Evolutionary conservation across 2,113 vertebrate genomes (phyloP).

Genomic region (Notarius quadriscutis): DNA sequence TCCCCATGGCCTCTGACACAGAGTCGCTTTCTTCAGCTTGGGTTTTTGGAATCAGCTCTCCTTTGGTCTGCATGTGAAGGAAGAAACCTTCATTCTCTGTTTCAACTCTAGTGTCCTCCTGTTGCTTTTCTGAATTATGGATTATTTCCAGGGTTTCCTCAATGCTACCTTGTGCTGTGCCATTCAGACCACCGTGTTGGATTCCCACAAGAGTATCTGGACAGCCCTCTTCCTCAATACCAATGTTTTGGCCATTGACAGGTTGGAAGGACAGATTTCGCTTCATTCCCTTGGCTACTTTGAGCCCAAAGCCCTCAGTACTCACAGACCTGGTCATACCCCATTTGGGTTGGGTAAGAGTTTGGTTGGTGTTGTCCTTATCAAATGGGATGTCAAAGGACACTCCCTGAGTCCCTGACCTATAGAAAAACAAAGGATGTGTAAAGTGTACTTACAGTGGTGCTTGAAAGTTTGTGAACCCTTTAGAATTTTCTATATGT

Average conservation of each 20-base stretch:
- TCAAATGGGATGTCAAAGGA: conserved; percentile 97
- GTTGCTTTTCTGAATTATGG: conserved; percentile 79
- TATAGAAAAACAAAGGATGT: conserved; percentile 56
- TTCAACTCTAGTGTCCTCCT: conserved; percentile 66
- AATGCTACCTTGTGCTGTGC: conserved; percentile 80
- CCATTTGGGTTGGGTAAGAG: conserved; percentile 62
- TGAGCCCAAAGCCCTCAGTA: conserved; percentile 87
- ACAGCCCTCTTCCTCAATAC: conserved; percentile 85
- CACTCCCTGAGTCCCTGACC: conserved; percentile 90
- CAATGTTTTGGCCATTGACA: conserved; percentile 82
- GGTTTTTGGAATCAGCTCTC: conserved; percentile 67
- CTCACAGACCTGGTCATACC: conserved; percentile 89
- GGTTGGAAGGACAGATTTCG: conserved; percentile 89
- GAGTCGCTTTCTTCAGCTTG: conserved; percentile 69
- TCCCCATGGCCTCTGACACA: conserved; percentile 78
- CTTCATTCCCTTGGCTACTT: conserved; percentile 77
- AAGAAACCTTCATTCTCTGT: conserved; percentile 89
- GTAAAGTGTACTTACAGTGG: neutral
- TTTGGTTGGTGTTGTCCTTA: conserved; percentile 77
- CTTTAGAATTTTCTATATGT: too few species aligned
- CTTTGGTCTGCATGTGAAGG: conserved; percentile 81
- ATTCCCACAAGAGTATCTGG: conserved; percentile 61
- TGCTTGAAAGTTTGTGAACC: too few species aligned
- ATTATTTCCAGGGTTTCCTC: conserved; percentile 93
- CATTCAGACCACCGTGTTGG: conserved; percentile 65